Evolutionary conservation across 2,888 invertebrate species (phyloP).

Genomic region (Saturnia pavonia): DNA sequence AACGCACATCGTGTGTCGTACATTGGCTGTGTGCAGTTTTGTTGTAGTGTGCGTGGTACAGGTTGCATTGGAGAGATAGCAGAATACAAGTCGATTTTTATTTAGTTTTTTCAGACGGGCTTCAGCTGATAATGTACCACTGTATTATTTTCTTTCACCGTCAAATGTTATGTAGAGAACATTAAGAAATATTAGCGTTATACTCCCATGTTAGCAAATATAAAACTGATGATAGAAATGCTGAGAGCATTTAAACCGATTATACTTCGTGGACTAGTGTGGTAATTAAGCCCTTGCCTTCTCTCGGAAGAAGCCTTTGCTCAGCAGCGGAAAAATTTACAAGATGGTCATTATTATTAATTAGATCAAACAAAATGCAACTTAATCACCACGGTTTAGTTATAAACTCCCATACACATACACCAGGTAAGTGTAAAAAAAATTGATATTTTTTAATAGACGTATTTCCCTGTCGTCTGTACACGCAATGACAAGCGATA

Average conservation of each 20-base stretch:
- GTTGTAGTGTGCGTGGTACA: slow-evolving; percentile 19
- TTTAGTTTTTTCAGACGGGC: not conserved
- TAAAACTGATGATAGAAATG: no score
- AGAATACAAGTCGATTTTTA: slow-evolving; percentile 6
- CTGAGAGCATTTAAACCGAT: no score
- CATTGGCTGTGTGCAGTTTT: slow-evolving; percentile 10
- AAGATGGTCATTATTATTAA: no score
- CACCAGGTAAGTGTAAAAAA: not conserved
- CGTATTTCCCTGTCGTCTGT: slow-evolving; percentile 56
- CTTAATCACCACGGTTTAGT: not conserved
- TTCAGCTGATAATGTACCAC: not conserved
- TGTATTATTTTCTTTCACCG: not conserved
- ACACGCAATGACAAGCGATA: slow-evolving; percentile 75
- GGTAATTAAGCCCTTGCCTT: no score
- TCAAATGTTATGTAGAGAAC: not conserved
- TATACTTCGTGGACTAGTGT: no score
- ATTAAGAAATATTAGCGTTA: not conserved
- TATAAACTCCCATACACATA: no score
- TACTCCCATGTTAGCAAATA: no score
- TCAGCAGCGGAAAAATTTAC: no score
- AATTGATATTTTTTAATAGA: not conserved
- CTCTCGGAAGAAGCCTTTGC: no score
- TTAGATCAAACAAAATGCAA: no score
- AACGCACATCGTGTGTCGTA: slow-evolving; percentile 16
- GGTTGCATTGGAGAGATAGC: slow-evolving; percentile 22